Conservation (phyloP, 2,113 vertebrate species). For the Cheirogaleus medius region DNA sequence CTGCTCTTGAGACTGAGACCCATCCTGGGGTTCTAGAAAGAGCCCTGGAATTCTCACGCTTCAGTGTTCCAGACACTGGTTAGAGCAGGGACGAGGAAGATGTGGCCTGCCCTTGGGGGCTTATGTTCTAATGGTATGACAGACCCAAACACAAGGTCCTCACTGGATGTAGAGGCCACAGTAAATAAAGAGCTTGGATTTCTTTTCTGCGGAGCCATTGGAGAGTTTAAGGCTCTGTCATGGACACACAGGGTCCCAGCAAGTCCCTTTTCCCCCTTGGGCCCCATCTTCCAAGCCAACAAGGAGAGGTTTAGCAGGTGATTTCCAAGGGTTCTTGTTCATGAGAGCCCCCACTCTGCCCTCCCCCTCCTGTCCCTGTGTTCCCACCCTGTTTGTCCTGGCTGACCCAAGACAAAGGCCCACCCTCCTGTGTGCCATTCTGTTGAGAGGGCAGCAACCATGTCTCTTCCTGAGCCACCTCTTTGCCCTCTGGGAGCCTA, state of each 20-base stretch:
- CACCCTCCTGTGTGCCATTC: background rate
- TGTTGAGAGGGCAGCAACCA: background rate
- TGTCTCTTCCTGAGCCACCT: background rate
- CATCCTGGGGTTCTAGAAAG: background rate
- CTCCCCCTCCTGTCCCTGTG: background rate
- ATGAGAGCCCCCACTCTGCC: fast-evolving
- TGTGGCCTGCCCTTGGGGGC: background rate
- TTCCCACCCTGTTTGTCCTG: too few relatives aligned
- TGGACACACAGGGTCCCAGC: background rate
- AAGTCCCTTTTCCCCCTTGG: background rate
- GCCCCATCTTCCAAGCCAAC: background rate
- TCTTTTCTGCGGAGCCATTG: background rate
- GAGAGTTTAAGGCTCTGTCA: background rate
- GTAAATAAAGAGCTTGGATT: background rate
- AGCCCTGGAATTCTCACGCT: background rate
- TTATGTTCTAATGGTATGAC: background rate
- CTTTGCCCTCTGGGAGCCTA: background rate
- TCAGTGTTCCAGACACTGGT: background rate
- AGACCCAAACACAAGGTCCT: background rate
- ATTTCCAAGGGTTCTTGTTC: background rate
- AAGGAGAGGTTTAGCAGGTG: background rate
- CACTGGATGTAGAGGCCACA: background rate
- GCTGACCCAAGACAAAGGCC: background rate
- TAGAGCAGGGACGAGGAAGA: background rate
- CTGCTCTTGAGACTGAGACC: background rate